Base-by-base conservation (phyloP, 2,888 invertebrate species). In the Phortica magna region DNA sequence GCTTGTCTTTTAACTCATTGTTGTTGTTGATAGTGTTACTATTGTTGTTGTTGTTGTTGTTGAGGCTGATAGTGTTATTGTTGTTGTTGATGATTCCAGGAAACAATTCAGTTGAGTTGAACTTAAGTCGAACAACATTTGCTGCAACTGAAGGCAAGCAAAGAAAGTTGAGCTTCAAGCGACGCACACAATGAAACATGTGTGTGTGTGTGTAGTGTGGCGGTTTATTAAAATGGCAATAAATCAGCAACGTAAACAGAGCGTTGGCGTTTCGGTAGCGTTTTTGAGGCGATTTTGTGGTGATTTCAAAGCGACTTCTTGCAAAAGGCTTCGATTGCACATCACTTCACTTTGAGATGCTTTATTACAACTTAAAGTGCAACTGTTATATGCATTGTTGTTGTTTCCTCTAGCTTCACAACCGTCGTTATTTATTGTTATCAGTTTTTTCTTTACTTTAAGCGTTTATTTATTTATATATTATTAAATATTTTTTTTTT, bases 71-170 rank as follows among this genome's bases (percentile, higher is more conserved):
- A 77, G 78, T 78, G 57, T 65, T 64, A 79, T 75, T 80, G 74
- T 73, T 79, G 77, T 64, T 79, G 79, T 68, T 80, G 80, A 74
- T 48, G 48, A 84, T 88, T 88, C 88, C 85, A 84, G 85, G 88
- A 88, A 88, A 88, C 88, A 88, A 88, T 88, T 88, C 88, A 83
- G 85, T 86, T 85, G 82, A 85, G 73, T 76, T 72, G 55, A 68
- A 64, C 73, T 67, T 42, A 22, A 70, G 31, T 22, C 19, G 70
- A 19, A 12, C 31, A 31, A 31, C 2, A 67, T 42, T 68, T 42
- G 31, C 1, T 31, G 48, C 22, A 68, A n/a, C 17, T n/a, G 22
- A 31, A 31, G 31, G 31, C 2, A 31, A 31, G 5, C 3, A 2
- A 31, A 31, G 31, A 17, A 10, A 53, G 72, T 72, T n/a, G 57